A percentile compares a stretch with the other conserved stretches of the same genome.
These are phyloP conservation scores for Synanceia verrucosa DNA, from an alignment of 2,797 vertebrate genomes.

Conservation along the genomic window DNA sequence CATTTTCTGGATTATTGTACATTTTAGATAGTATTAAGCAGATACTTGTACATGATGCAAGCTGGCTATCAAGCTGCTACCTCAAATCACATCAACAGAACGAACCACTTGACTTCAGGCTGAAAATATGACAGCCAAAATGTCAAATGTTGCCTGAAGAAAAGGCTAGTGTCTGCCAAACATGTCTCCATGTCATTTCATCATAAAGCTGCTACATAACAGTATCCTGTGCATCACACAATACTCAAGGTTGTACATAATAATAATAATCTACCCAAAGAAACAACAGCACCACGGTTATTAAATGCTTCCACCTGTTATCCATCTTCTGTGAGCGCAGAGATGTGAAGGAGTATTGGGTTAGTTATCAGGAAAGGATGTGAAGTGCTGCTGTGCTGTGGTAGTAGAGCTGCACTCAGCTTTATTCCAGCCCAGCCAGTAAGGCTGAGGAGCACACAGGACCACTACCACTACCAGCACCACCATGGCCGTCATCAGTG, in stretches of 20 bases:
- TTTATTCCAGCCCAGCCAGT: not conserved
- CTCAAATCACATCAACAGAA: conserved; percentile 31
- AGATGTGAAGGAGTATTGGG: conserved; percentile 8
- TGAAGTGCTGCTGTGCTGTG: conserved; percentile 19
- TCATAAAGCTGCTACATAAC: conserved; percentile 60
- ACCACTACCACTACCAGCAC: not conserved
- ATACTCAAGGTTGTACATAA: conserved; percentile 41
- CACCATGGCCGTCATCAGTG: not conserved
- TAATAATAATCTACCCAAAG: conserved; percentile 27
- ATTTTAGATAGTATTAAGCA: conserved; percentile 50
- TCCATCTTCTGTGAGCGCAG: conserved; percentile 17
- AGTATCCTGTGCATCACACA: conserved; percentile 39
- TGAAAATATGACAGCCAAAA: conserved; percentile 13
- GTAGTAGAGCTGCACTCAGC: conserved; percentile 21
- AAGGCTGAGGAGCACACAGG: not conserved
- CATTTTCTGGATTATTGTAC: conserved; percentile 30
- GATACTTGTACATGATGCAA: conserved; percentile 50
- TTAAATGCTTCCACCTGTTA: conserved; percentile 21
- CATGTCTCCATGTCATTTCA: conserved; percentile 28
- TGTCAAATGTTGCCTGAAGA: conserved; percentile 9
- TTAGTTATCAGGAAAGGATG: conserved; percentile 40
- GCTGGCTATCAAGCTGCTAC: conserved; percentile 47
- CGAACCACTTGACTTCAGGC: conserved; percentile 15
- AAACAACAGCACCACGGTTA: conserved; percentile 30
- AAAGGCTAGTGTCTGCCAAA: conserved; percentile 28